Conservation (phyloP, 1,140 invertebrate genomes). For the Brachionus rubens region DNA sequence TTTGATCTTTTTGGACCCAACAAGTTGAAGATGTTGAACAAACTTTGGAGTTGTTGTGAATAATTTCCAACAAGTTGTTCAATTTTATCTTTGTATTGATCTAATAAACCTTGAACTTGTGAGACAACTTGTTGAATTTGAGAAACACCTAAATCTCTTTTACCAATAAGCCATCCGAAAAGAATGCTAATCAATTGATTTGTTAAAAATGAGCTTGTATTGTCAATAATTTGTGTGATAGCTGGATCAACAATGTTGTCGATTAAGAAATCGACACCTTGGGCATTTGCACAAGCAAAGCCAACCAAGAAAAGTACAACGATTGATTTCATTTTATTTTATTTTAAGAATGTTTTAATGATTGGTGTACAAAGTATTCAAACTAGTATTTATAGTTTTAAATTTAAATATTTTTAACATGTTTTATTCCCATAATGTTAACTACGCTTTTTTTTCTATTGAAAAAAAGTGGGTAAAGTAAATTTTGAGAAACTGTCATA, state of each 20-base stretch:
- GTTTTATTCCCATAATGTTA: constrained; percentile 1
- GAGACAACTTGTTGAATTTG: constrained; percentile 7
- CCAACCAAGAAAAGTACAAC: not conserved
- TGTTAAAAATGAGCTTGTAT: not conserved
- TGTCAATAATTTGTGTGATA: not conserved
- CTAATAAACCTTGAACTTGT: constrained; percentile 3
- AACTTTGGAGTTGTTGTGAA: not conserved
- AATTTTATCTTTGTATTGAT: constrained; percentile 39
- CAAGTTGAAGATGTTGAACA: constrained; percentile 27
- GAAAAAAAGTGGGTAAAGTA: too few species aligned
- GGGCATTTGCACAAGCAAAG: constrained; percentile 22
- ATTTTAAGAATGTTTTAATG: constrained; percentile 6
- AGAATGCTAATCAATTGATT: not conserved
- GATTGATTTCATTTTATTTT: constrained; percentile 39
- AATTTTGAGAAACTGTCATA: too few species aligned
- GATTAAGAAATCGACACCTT: constrained; percentile 27
- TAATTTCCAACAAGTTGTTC: not conserved
- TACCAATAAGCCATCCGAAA: not conserved
- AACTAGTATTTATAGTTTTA: constrained; percentile 14
- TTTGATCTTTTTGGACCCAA: not conserved
- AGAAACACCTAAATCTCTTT: not conserved
- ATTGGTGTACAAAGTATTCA: too few species aligned
- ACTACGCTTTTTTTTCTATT: too few species aligned
- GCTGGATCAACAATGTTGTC: constrained; percentile 19
- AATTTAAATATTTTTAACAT: not conserved